Conservation (phyloP, 1,140 invertebrate species). For the Papilio machaon region DNA sequence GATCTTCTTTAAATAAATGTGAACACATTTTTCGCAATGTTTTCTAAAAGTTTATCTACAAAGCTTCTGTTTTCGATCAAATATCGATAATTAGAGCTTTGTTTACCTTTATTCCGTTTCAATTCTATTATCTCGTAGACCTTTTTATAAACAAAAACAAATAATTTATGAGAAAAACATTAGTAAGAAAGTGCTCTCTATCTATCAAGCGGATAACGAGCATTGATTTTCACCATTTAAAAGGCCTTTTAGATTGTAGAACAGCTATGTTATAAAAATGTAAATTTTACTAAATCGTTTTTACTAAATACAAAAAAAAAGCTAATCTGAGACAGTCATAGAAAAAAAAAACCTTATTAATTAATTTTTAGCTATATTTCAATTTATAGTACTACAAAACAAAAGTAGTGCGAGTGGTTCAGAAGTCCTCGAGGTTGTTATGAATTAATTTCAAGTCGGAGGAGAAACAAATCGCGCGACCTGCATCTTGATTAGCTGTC, state of each 20-base stretch:
- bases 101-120: not conserved
- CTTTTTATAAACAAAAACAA: not conserved
- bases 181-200: not conserved
- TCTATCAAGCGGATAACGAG: not conserved
- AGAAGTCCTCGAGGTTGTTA: constrained; percentile 47
- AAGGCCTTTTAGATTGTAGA: not conserved
- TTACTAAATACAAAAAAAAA: too few species aligned
- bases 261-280: too few species aligned
- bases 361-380: not conserved
- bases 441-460: constrained; percentile 74
- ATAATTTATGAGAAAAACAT: not conserved
- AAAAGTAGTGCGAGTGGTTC: not conserved
- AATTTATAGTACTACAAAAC: not conserved
- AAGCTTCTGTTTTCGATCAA: not conserved
- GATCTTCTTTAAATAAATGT: too few species aligned
- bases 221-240: not conserved
- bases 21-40: too few species aligned
- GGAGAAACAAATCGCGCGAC: constrained; percentile 66
- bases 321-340: too few species aligned
- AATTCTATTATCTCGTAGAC: not conserved
- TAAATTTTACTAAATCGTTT: too few species aligned
- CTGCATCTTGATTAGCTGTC: constrained; percentile 63
- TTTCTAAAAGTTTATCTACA: not conserved
- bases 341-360: not conserved
- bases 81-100: not conserved